Conservation (phyloP, 2,888 invertebrate genomes). For the Synergus gifuensis region DNA sequence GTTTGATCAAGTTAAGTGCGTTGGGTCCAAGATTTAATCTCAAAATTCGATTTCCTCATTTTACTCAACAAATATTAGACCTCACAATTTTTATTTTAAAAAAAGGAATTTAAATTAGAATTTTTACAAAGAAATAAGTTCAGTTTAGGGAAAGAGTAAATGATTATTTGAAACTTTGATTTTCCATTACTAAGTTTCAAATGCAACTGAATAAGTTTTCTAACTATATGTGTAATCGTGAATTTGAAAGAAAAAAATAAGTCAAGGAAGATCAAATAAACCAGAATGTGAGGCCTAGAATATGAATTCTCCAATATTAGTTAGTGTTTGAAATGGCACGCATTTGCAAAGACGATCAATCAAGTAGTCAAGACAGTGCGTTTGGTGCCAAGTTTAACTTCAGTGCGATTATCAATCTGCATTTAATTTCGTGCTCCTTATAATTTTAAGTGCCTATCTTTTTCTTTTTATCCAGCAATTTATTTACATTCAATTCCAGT, state of each 20-base stretch:
- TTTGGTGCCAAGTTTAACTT: neutral
- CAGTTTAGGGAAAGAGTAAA: neutral
- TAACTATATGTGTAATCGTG: neutral
- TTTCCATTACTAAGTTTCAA: neutral
- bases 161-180: neutral
- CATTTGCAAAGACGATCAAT: neutral
- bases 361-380: neutral
- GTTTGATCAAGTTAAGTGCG: neutral
- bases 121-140: neutral
- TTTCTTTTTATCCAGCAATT: neutral
- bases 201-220: neutral
- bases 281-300: neutral
- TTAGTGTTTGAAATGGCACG: neutral
- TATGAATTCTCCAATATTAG: neutral
- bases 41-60: no score
- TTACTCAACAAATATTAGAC: neutral
- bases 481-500: neutral
- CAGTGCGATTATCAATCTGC: neutral
- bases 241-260: no score
- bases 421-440: neutral
- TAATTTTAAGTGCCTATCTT: neutral
- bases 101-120: neutral
- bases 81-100: neutral
- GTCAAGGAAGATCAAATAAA: no score
- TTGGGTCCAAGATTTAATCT: no score